Base-by-base conservation (phyloP, 2,888 invertebrate genomes). In the Drosophila cyrtoloma region DNA sequence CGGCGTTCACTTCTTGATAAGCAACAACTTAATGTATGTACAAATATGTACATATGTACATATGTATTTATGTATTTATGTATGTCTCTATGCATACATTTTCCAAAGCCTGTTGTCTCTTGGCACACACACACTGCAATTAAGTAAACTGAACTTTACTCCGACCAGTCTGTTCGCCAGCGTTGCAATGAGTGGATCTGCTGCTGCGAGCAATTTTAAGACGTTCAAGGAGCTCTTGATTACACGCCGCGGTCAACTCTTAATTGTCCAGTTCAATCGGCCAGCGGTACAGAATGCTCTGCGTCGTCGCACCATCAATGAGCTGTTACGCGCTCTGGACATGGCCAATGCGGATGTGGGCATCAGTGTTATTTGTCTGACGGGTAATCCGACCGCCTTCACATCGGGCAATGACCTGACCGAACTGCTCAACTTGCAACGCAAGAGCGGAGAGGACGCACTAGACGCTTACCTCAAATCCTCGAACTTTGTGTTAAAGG, bases 281-380 rank as follows among this genome's bases (percentile, higher is more conserved):
- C 97, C 97, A 0, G 92, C 93, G 2, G 96, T 95, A 92, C 97
- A 96, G 91, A 98, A 98, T 95, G 97, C 98, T 0, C 94, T 98
- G 3, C 95, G 95, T 42, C 71, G 84, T 19, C 91, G 95, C 93
- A 97, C 97, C 95, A 97, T 97, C 91, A 88, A 94, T 32, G 95
- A 95, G 75, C 92, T 98, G 37, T 94, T 94, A 16, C 93, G 94
- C 42, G 95, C 96, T 35, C 93, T 99, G 50, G 95, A 95, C 57
- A 94, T 96, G 74, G 96, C 97, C 56, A 96, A 95, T 32, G 92
- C 93, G 22, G 95, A 98, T 92, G 94, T 95, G 30, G 90, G 94
- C 28, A 95, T 97, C 42, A 94, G 94, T 35, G 94, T 97, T n/a
- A 95, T 97, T 42, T 96, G 97, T 12, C 91, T 98, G 26, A 98